phyloP scores from a whole-genome alignment of 2,888 invertebrate genomes.

The Dastarcus helophoroides region DNA sequence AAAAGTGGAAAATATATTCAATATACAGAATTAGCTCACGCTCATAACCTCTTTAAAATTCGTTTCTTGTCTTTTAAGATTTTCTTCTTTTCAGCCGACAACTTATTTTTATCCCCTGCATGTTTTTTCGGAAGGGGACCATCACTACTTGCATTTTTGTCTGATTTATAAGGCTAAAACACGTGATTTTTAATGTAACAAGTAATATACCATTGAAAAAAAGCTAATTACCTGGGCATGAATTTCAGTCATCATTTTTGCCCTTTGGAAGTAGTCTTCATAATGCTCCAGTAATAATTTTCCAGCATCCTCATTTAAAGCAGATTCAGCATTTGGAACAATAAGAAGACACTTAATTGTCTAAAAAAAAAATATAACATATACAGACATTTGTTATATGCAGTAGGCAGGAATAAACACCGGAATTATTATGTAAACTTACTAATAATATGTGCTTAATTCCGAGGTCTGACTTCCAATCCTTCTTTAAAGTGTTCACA shows the following conservation, averaged over 20 bases:
- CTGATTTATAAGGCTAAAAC: conserved; percentile 42
- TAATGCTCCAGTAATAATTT: conserved; percentile 86
- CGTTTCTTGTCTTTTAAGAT: conserved; percentile 74
- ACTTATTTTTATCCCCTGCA: conserved; percentile 63
- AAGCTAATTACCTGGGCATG: conserved; percentile 56
- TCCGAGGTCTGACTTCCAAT: conserved; percentile 93
- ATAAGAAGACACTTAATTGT: conserved; percentile 92
- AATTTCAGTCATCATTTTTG: conserved; percentile 85
- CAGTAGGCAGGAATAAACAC: neutral
- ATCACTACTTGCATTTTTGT: conserved; percentile 39
- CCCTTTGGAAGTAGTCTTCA: conserved; percentile 81
- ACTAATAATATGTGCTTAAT: conserved; percentile 87
- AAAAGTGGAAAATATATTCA: too few relatives aligned
- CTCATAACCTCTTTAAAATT: conserved; percentile 76
- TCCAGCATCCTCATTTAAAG: conserved; percentile 93
- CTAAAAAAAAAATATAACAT: conserved; percentile 32
- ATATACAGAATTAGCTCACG: too few relatives aligned
- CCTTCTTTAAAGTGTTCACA: conserved; percentile 90
- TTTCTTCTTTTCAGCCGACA: conserved; percentile 59
- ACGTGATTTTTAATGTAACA: too few relatives aligned
- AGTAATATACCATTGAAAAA: neutral
- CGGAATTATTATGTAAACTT: conserved; percentile 24
- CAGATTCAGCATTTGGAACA: conserved; percentile 94
- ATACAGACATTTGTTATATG: neutral
- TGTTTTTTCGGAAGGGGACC: conserved; percentile 77